These are phyloP conservation scores for Oxyura jamaicensis DNA, from an alignment of 2,113 vertebrate species.

Conservation along the genomic window DNA sequence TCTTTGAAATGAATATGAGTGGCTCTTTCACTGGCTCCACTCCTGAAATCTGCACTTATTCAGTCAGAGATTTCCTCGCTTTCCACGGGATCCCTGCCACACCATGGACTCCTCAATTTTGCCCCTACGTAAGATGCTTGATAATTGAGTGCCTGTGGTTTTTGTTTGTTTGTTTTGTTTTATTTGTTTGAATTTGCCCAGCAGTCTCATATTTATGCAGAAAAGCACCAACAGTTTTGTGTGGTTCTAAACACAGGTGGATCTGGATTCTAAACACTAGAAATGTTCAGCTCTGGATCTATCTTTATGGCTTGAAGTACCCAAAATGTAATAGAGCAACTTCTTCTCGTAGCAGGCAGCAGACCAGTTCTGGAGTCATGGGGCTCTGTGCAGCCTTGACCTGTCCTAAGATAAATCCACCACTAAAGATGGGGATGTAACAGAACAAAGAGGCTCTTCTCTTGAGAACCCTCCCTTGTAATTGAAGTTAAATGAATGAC, in stretches of 20 bases:
- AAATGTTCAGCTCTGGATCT: not conserved
- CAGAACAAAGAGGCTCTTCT: not conserved
- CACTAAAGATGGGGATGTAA: not conserved
- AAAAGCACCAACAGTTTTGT: not conserved
- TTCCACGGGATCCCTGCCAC: not conserved
- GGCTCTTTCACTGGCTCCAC: not conserved
- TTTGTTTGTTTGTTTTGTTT: not conserved
- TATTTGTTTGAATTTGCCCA: not conserved
- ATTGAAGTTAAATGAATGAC: conserved; percentile 18
- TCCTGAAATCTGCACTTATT: not conserved
- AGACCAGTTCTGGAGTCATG: not conserved
- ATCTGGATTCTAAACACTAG: not conserved
- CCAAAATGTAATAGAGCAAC: not conserved
- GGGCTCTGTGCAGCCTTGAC: not conserved
- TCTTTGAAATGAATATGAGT: conserved; percentile 31
- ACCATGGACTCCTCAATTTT: not conserved
- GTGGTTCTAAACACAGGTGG: not conserved
- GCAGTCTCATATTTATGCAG: not conserved
- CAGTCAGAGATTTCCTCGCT: not conserved
- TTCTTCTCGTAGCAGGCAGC: not conserved
- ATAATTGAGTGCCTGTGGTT: not conserved
- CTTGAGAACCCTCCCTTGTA: not conserved
- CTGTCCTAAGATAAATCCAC: not conserved
- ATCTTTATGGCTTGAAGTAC: not conserved
- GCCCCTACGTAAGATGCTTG: not conserved